Base-by-base conservation (phyloP, 2,888 invertebrate genomes). In the Ceraclea dissimilis region DNA sequence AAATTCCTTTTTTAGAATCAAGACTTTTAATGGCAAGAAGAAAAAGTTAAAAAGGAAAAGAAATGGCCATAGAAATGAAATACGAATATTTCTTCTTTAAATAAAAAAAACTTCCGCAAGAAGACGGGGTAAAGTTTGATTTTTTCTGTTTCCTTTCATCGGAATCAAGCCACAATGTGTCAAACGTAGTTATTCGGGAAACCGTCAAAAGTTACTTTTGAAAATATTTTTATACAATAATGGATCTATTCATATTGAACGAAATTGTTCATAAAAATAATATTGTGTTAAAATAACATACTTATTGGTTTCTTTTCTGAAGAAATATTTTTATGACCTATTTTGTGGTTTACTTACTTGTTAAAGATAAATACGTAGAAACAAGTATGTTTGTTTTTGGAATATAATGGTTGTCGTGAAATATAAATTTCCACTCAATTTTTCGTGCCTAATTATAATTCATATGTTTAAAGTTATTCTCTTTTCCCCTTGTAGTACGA, bases 61-160 rank as follows among this genome's bases (percentile, higher is more conserved):
- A 8, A 21, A 39, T 47, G 20, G 31, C 34, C 18, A 51, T 34
- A 52, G 43, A 53, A 47, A 34, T 51, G 50, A 51, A 57, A 57
- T 52, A 21, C 47, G 50, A 53, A 53, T 57, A 53, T 57, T 57
- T 52, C 49, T 57, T 56, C 53, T 52, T 57, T 48, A 33, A 8
- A 18, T 22, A 57, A 46, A 52, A 46, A 57, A 57, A 53, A 57
- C 50, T 57, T 57, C 20, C 22, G 31, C 43, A 57, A 44, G 31
- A 22, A 49, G 49, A 22, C 18, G 34, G 26, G 50, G 39, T 17
- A 53, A 53, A 33, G 48, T 56, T 49, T 19, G 16, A 17, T 31
- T 50, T 55, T 55, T 55, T 43, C 43, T 39, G 26, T 55, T 55
- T 20, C 46, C 46, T 20, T 46, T 46, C 20, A 20, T 17, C 18